phyloP scores from a whole-genome alignment of 2,113 vertebrate species.

The Austrofundulus limnaeus region DNA sequence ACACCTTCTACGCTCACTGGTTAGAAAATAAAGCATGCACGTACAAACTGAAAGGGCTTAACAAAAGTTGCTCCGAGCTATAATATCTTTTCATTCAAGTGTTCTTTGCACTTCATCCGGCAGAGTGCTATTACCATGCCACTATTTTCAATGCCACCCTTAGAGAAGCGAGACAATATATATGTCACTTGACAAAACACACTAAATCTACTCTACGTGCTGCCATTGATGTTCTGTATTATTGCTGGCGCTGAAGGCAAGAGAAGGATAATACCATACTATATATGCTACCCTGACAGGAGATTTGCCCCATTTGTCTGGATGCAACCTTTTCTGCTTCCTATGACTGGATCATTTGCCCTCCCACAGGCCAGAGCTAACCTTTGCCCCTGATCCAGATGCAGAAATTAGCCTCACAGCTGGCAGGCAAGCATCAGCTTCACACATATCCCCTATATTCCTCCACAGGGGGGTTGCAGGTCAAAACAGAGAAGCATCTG shows the following conservation, averaged over 20 bases:
- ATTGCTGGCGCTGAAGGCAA: constrained; percentile 61
- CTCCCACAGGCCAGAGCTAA: constrained; percentile 58
- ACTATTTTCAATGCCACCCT: constrained; percentile 67
- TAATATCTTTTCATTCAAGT: constrained; percentile 72
- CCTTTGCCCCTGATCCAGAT: constrained; percentile 69
- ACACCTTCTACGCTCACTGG: constrained; percentile 61
- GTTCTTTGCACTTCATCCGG: constrained; percentile 64
- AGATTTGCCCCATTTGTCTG: constrained; percentile 61
- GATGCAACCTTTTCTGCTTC: constrained; percentile 35
- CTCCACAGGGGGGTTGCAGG: constrained; percentile 50
- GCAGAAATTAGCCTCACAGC: constrained; percentile 73
- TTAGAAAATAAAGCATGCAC: constrained; percentile 69
- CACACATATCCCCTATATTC: constrained; percentile 44
- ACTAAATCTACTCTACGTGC: constrained; percentile 37
- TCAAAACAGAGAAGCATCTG: constrained; percentile 69
- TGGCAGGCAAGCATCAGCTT: constrained; percentile 60
- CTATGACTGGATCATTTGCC: constrained; percentile 53
- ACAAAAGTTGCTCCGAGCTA: constrained; percentile 70
- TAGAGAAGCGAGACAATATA: constrained; percentile 62
- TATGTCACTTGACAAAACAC: constrained; percentile 67
- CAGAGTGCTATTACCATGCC: constrained; percentile 68
- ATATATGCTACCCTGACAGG: constrained; percentile 27
- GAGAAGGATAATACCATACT: constrained; percentile 43
- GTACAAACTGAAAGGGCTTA: constrained; percentile 42
- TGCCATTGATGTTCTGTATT: constrained; percentile 57